Conservation (phyloP, 1,140 invertebrate species). For the Pseudomyrmex cubaensis region DNA sequence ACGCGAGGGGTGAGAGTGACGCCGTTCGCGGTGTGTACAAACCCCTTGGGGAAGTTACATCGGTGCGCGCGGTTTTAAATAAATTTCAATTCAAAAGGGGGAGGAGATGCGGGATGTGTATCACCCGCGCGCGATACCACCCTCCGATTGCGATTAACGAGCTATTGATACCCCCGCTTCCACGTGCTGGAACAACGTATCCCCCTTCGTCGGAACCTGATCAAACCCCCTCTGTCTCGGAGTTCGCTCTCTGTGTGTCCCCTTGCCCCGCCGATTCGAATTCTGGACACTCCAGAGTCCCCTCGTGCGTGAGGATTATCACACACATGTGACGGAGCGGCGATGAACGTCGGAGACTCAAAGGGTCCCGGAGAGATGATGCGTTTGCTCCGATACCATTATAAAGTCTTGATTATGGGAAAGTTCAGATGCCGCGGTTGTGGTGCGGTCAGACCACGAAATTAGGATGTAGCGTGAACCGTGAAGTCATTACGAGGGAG, state of each 20-base stretch:
- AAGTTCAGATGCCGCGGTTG: constrained; percentile 68
- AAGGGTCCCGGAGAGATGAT: constrained; percentile 39
- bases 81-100: constrained; percentile 80
- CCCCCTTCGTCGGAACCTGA: constrained; percentile 39
- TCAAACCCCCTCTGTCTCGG: constrained; percentile 16
- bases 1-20: constrained; percentile 65
- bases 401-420: constrained; percentile 78
- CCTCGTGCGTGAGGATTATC: constrained; percentile 69
- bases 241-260: constrained; percentile 6
- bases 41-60: constrained; percentile 29
- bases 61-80: constrained; percentile 79
- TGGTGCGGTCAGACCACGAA: constrained; percentile 52
- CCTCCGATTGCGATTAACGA: constrained; percentile 80
- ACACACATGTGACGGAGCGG: constrained; percentile 74
- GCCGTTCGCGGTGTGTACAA: neutral
- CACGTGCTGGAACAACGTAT: constrained; percentile 45
- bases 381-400: constrained; percentile 67
- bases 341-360: constrained; percentile 42
- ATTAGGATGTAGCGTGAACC: constrained; percentile 51
- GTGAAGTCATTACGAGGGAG: constrained; percentile 32
- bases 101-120: constrained; percentile 30
- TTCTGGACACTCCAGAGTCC: constrained; percentile 51
- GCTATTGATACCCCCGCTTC: constrained; percentile 82
- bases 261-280: constrained; percentile 28
- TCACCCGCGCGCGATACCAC: constrained; percentile 27